These are phyloP conservation scores for Heliconius hewitsoni DNA, from an alignment of 1,140 invertebrate genomes.

Conservation along the genomic window DNA sequence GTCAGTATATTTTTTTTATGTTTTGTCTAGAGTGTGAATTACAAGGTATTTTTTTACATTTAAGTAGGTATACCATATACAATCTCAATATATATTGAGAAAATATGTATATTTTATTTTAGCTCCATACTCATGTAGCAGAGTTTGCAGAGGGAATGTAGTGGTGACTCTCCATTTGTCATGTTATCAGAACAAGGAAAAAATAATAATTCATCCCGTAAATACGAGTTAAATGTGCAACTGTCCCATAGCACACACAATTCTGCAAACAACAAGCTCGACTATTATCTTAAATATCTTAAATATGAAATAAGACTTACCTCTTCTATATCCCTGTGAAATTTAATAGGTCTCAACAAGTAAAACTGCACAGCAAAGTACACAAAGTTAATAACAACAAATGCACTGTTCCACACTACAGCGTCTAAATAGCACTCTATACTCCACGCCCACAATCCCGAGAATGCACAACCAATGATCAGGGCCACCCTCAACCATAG, in stretches of 20 bases:
- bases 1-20: neutral
- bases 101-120: neutral
- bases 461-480: slow-evolving; percentile 89
- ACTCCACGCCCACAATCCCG: slow-evolving; percentile 91
- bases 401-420: slow-evolving; percentile 92
- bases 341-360: slow-evolving; percentile 90
- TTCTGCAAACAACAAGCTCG: neutral
- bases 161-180: no score
- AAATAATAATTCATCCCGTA: no score
- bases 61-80: no score
- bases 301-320: slow-evolving; percentile 69
- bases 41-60: no score
- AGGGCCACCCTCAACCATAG: slow-evolving; percentile 89
- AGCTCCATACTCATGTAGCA: no score
- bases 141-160: no score
- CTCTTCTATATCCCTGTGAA: slow-evolving; percentile 92
- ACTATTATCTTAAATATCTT: neutral
- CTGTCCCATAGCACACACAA: no score
- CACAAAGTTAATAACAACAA: slow-evolving; percentile 91
- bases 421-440: slow-evolving; percentile 92
- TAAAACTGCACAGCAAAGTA: slow-evolving; percentile 91
- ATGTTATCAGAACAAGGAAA: neutral
- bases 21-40: neutral
- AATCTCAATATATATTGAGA: no score
- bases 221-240: no score